Evolutionary conservation across 2,113 vertebrate genomes (phyloP).

Genomic region (Hemiscyllium ocellatum): DNA sequence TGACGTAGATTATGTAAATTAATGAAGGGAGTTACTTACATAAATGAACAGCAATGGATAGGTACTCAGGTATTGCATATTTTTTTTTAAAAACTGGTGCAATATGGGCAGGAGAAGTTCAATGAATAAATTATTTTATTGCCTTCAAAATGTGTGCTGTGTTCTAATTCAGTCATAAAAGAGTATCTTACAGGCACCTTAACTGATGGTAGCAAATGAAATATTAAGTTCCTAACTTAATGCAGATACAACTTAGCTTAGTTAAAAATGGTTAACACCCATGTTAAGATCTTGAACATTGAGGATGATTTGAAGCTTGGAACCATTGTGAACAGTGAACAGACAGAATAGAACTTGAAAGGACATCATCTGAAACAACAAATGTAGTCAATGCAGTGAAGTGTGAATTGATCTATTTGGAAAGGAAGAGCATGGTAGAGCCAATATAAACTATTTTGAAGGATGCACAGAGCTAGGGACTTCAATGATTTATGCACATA

Average conservation of each 20-base stretch:
- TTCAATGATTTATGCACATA: too few relatives aligned
- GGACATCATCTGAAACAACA: background rate
- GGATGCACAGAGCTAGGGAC: background rate
- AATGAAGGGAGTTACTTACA: background rate
- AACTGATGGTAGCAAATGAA: background rate
- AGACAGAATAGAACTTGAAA: background rate
- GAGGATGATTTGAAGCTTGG: background rate
- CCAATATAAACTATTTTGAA: background rate
- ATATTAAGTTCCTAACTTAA: background rate
- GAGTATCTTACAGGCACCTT: background rate
- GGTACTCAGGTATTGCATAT: background rate
- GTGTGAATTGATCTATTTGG: background rate
- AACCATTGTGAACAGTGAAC: background rate
- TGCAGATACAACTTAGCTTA: background rate
- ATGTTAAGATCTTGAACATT: background rate
- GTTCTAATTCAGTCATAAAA: background rate
- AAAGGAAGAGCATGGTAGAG: background rate
- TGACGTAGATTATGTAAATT: background rate
- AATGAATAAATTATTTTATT: background rate
- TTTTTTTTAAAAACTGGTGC: background rate
- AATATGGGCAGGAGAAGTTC: background rate
- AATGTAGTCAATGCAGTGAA: background rate
- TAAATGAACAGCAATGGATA: background rate
- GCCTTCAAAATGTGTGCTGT: background rate
- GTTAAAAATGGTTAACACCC: background rate